Base-by-base conservation (phyloP, 1,140 invertebrate species). In the Colletes latitarsis region DNA sequence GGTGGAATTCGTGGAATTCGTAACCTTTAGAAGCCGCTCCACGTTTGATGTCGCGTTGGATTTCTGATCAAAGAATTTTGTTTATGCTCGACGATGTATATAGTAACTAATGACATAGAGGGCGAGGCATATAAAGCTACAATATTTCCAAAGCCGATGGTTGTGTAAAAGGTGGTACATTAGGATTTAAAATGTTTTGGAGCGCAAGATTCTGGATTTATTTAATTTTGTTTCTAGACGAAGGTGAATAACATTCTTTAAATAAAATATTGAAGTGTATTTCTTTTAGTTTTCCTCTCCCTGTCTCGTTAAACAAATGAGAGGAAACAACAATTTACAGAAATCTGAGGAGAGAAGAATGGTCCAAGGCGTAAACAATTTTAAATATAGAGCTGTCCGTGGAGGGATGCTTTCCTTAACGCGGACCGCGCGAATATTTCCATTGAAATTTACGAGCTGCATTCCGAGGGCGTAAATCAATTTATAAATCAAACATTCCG, bases 401-500 rank as follows among this genome's bases (percentile, higher is more conserved):
- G 39, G 12, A 2, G 39, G 1, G 39, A 76, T 15, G 41, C 0
- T 68, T 77, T 77, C n/a, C 55, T 77, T 69, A 77, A 66, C 43
- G 74, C 9, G 64, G 14, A 3, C 15, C 15, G 62, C 12, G 14
- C 62, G 10, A 4, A 12, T 62, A 17, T 43, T 66, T 43, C 14
- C 62, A 62, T 14, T 19, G 1, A 12, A 43, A 66, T 53, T 66
- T 66, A 75, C 60, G 73, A 55, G 39, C 0, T 15, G n/a, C 46
- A 21, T 39, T 17, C 58, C 15, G 3, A 6, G 17, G 14, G n/a
- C 52, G 70, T 73, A 55, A 79, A 72, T 79, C 58, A 64, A 53
- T 63, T 46, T n/a, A 79, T 72, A 79, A 79, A 73, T 73, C 77
- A 79, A 73, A 43, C 77, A 30, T 46, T 43, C 52, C 43, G 41